Evolutionary conservation across 2,113 vertebrate species (phyloP).

Genomic region (Lontra canadensis): DNA sequence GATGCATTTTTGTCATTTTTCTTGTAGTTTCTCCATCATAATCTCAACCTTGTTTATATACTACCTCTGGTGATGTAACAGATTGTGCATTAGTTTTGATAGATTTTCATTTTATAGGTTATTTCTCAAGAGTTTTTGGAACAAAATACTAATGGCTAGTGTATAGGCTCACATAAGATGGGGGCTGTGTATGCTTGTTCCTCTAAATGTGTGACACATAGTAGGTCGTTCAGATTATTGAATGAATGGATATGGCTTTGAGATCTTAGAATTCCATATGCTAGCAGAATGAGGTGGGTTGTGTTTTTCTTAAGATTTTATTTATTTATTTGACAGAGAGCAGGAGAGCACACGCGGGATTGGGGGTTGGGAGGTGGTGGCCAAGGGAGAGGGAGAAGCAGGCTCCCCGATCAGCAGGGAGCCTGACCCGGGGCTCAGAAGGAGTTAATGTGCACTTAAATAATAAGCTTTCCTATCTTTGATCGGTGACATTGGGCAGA

Average conservation of each 20-base stretch:
- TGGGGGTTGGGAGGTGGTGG: too few species aligned
- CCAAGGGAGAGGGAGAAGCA: too few species aligned
- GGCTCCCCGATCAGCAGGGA: too few species aligned
- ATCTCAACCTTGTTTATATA: not conserved
- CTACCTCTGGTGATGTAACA: not conserved
- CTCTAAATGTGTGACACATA: not conserved
- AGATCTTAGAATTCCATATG: slow-evolving; percentile 1
- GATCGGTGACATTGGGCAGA: not conserved
- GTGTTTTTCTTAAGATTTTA: too few species aligned
- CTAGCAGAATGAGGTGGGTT: not conserved
- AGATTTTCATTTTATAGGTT: not conserved
- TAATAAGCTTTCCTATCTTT: slow-evolving; percentile 6
- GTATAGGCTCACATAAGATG: not conserved
- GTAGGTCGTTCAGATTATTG: slow-evolving; percentile 10
- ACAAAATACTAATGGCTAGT: not conserved
- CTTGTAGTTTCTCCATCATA: not conserved
- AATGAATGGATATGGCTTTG: not conserved
- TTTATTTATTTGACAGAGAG: too few species aligned
- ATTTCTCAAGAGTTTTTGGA: not conserved
- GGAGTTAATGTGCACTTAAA: not conserved
- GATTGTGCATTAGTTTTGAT: not conserved
- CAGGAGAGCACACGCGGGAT: too few species aligned
- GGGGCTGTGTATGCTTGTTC: not conserved
- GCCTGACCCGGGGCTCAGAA: too few species aligned
- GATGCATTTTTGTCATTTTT: slow-evolving; percentile 32